Evolutionary conservation across 2,113 vertebrate genomes (phyloP), one percentile per base, ranked within the genome.

Genomic region (Gasterosteus aculeatus): DNA sequence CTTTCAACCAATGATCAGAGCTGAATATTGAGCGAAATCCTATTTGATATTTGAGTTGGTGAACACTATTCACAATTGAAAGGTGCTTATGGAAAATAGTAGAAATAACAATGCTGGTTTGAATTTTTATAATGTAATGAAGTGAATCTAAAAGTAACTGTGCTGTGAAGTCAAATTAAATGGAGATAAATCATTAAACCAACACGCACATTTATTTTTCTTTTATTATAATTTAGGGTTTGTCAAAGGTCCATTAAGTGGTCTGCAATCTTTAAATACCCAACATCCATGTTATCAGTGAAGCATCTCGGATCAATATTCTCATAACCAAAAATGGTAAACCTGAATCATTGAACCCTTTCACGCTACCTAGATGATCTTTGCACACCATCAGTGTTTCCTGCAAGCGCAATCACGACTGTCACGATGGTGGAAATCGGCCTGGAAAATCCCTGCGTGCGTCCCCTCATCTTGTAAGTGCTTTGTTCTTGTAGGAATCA

Each of bases 401-500:
- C 44, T 70, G 31, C 12, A 42, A 64, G 49, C 22, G 10, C 47
- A 47, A 38, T 51, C 19, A 5, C 9, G 16, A 49, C 56, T 68
- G 51, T 61, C 18, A 75, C 35, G 59, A 68, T 18, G 54, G 47
- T 51, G 42, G n/a, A 57, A 75, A 77, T 68, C 57, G 64, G n/a
- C 1, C 12, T 59, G 16, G 60, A 63, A 75, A 70, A 53, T 57
- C 62, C 53, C 58, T 4, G 0, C 7, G 47, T 29, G 56, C 61
- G 63, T 14, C 63, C 54, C 63, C 58, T 22, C 59, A 56, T 53
- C 69, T 53, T 18, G 6, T 6, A 33, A 60, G 39, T 38, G 58
- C 39, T 72, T 42, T 66, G 51, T 67, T 77, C 68, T 64, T 70
- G 78, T 71, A 49, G 29, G 54, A 76, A 53, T 74, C 74, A 69